phyloP scores from a whole-genome alignment of 2,113 vertebrate genomes.

The Hucho hucho region DNA sequence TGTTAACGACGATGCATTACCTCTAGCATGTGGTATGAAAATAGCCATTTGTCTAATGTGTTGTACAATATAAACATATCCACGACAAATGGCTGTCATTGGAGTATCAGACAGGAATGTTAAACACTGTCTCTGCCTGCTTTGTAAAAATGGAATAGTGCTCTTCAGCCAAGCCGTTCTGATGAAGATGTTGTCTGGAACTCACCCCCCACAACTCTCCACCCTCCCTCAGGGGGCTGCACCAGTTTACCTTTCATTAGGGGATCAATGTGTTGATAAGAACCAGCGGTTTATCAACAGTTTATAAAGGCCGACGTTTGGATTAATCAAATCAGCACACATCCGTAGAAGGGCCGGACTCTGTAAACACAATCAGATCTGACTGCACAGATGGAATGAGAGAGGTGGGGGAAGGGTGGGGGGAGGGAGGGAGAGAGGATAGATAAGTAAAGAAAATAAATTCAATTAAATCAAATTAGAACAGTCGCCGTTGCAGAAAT shows the following conservation, averaged over 20 bases:
- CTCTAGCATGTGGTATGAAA: slow-evolving; percentile 51
- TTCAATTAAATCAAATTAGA: slow-evolving; percentile 50
- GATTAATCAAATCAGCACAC: slow-evolving; percentile 65
- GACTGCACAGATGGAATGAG: slow-evolving; percentile 37
- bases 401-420: background rate
- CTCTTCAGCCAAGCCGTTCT: slow-evolving; percentile 34
- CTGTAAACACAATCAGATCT: slow-evolving; percentile 65
- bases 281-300: slow-evolving; percentile 61
- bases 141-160: slow-evolving; percentile 28
- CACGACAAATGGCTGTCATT: slow-evolving; percentile 13
- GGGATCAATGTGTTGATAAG: slow-evolving; percentile 65
- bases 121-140: slow-evolving; percentile 34
- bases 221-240: slow-evolving; percentile 17
- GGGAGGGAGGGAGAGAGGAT: background rate
- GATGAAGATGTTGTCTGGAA: slow-evolving; percentile 50
- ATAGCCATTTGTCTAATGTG: slow-evolving; percentile 52
- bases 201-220: background rate
- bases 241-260: slow-evolving; percentile 66
- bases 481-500: slow-evolving; percentile 12
- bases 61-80: slow-evolving; percentile 51
- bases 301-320: slow-evolving; percentile 58
- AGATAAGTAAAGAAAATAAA: slow-evolving; percentile 30
- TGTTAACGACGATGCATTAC: slow-evolving; percentile 59
- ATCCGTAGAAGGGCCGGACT: slow-evolving; percentile 50
- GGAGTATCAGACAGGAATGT: slow-evolving; percentile 24